Base-by-base conservation (phyloP, 2,888 invertebrate species). In the Rotaria sp. region DNA sequence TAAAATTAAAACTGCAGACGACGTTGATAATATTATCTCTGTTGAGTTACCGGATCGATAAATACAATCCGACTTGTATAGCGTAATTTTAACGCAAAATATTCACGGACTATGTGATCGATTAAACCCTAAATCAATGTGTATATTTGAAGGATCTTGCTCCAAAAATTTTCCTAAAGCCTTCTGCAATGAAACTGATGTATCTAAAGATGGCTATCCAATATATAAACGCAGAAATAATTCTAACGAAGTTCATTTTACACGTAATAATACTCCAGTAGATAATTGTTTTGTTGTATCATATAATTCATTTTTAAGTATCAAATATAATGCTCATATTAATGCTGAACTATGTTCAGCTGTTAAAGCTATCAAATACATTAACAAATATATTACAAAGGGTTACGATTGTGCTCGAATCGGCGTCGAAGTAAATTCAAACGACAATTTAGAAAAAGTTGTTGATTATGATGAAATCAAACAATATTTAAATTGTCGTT, bases 101-200 rank as follows among this genome's bases (percentile, higher is more conserved):
- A 86, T 90, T 3, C 89, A 89, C 87, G 87, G 88, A 4, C 88
- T 88, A 7, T 89, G 89, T 84, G 89, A 89, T 7, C 50, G 35
- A 10, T 48, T 86, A 11, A 89, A 90, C 85, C 86, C 87, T 38
- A 59, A 85, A 8, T 57, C 90, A 48, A 89, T 90, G 2, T 92
- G 91, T 88, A 91, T 91, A 91, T 87, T 87, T 30, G 88, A 90
- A 84, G 89, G 89, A 3, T 88, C 88, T 85, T 92, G 92, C 88
- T 88, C 89, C 1, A 92, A 92, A 88, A 88, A 88, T 21, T 92
- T 89, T 87, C 91, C 91, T 26, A 89, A 90, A 87, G 87, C 88
- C 3, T 89, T 89, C 86, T n/a, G 50, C 11, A 86, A 88, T 18
- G 87, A 87, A 52, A 91, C 91, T 26, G 55, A 86, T 15, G 88